Evolutionary conservation across 2,113 vertebrate genomes (phyloP).

Genomic region (Chlorocebus sabaeus): DNA sequence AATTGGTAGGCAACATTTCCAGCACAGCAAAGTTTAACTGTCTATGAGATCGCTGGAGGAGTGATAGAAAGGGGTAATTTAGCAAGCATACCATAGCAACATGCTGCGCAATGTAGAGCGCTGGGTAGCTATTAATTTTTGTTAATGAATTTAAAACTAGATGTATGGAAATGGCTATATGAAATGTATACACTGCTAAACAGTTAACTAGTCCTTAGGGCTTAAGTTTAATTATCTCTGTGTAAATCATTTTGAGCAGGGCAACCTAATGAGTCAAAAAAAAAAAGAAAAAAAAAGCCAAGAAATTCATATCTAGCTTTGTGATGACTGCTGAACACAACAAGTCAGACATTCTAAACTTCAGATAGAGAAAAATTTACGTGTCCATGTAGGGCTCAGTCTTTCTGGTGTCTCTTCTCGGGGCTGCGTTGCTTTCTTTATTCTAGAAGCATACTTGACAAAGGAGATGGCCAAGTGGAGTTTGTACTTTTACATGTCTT

Average conservation of each 20-base stretch:
- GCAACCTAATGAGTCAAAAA: conserved; percentile 82
- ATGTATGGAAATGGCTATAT: conserved; percentile 83
- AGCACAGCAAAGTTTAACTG: conserved; percentile 70
- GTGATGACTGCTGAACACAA: not conserved
- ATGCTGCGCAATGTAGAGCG: conserved; percentile 57
- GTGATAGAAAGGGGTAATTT: conserved; percentile 80
- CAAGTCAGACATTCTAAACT: not conserved
- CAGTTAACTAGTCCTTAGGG: conserved; percentile 86
- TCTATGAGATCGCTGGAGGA: conserved; percentile 47
- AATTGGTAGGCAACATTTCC: conserved; percentile 56
- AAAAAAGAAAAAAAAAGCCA: not conserved
- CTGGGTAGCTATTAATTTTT: conserved; percentile 83
- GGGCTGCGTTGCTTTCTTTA: rapidly evolving
- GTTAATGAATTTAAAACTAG: conserved; percentile 87
- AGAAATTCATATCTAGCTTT: conserved; percentile 59
- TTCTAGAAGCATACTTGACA: not conserved
- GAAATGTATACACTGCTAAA: conserved; percentile 85
- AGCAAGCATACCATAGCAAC: conserved; percentile 56
- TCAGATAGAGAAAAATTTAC: not conserved
- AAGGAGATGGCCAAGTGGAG: rapidly evolving
- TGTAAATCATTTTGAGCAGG: conserved; percentile 83
- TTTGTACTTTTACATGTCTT: not conserved
- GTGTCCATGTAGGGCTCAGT: rapidly evolving
- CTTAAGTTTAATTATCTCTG: conserved; percentile 81
- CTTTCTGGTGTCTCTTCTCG: not conserved